Percentiles rank a stretch among this genome's conserved stretches.
Evolutionary conservation across 37 sponge, comb jelly and placozoan species (phyloP).

Genomic region (Hormiphora californensis): DNA sequence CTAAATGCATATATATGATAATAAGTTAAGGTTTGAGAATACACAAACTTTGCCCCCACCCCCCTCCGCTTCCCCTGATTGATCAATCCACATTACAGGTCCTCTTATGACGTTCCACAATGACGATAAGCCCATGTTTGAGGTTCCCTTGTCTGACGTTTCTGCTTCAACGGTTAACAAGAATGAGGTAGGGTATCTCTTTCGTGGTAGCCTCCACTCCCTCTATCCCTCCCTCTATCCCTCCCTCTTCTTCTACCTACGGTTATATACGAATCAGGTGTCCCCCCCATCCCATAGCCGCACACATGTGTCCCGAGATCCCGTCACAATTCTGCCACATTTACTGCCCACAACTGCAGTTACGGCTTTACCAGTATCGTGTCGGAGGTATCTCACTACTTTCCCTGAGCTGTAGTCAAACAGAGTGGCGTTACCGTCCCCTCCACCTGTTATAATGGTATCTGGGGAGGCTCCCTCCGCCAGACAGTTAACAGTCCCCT

Average conservation of each 20-base stretch:
- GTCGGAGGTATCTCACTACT: background rate
- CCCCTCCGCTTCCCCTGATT: too few relatives aligned
- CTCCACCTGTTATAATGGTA: constrained; percentile 11
- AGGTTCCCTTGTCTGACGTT: constrained; percentile 85
- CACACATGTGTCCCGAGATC: constrained; percentile 26
- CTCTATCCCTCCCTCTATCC: too few relatives aligned
- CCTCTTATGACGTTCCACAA: constrained; percentile 76
- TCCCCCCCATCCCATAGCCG: constrained; percentile 23
- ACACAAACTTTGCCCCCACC: too few relatives aligned
- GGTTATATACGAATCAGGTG: too few relatives aligned
- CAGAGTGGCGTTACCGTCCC: constrained; percentile 35
- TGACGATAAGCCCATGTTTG: constrained; percentile 84
- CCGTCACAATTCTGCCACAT: background rate
- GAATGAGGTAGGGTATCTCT: constrained; percentile 87
- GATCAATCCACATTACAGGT: too few relatives aligned
- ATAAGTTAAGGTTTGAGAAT: too few relatives aligned
- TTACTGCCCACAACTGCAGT: constrained; percentile 15
- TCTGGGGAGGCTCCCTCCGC: background rate
- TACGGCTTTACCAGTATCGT: constrained; percentile 36
- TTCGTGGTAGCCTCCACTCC: too few relatives aligned
- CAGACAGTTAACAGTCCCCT: constrained; percentile 43
- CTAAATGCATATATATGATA: too few relatives aligned
- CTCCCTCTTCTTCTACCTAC: too few relatives aligned
- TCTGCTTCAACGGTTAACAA: constrained; percentile 82
- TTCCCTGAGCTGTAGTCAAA: constrained; percentile 50